Evolutionary conservation across 2,888 invertebrate species (phyloP).

Genomic region (Spilosoma lubricipeda): DNA sequence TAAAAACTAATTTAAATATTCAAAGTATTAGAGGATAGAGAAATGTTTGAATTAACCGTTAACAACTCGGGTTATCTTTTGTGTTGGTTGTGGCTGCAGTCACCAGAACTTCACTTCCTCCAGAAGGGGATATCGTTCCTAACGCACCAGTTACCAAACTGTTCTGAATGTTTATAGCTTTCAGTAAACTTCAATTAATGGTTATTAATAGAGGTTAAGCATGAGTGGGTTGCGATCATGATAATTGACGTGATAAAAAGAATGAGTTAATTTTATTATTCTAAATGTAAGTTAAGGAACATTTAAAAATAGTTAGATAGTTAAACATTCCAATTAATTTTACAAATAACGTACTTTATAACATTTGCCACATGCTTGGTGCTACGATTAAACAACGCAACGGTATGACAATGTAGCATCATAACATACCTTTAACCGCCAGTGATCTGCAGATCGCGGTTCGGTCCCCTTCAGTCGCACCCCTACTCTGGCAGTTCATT

Average conservation of each 20-base stretch:
- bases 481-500: conserved; percentile 42
- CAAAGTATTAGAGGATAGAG: neutral
- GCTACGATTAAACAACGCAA: no score
- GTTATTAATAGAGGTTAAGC: neutral
- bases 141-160: neutral
- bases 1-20: neutral
- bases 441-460: conserved; percentile 8
- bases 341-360: neutral
- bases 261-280: neutral
- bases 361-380: neutral
- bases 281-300: neutral
- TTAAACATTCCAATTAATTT: no score
- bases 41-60: neutral
- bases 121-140: neutral
- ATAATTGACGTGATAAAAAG: neutral
- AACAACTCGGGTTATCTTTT: neutral
- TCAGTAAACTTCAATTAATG: neutral
- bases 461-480: conserved; percentile 24
- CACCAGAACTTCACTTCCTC: neutral
- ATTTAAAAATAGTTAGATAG: neutral
- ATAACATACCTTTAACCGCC: neutral
- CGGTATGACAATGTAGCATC: neutral
- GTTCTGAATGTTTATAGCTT: neutral
- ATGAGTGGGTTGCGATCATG: neutral
- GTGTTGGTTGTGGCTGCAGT: neutral